Evolutionary conservation across 2,797 vertebrate species (phyloP).

Genomic region (Eidolon dupreanum): DNA sequence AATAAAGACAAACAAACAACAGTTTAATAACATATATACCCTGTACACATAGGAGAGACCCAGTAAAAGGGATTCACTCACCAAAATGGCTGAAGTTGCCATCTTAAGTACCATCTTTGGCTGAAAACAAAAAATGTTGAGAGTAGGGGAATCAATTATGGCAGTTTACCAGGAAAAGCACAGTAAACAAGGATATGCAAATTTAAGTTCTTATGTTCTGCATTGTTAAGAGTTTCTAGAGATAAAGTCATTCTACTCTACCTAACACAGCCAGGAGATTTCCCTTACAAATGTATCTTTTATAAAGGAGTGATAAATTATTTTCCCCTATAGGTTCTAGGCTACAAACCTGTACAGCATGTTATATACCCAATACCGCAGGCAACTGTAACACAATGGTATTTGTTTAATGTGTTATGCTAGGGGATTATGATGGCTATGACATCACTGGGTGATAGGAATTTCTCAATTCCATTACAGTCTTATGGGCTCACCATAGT

Average conservation of each 20-base stretch:
- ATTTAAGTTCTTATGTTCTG: background rate
- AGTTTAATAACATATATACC: background rate
- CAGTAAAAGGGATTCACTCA: background rate
- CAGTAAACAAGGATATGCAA: background rate
- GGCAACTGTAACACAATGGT: background rate
- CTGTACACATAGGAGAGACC: background rate
- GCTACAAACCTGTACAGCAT: too few species aligned
- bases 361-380: background rate
- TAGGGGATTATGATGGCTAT: background rate
- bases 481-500: background rate
- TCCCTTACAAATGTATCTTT: background rate
- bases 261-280: background rate
- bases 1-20: background rate
- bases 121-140: background rate
- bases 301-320: background rate
- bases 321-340: background rate
- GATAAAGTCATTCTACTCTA: background rate
- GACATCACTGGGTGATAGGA: background rate
- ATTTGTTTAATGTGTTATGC: background rate
- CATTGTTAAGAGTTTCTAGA: background rate
- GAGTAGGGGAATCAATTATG: background rate
- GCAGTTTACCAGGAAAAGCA: background rate
- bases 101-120: background rate
- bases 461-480: background rate
- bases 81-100: background rate